Evolutionary conservation across 2,797 vertebrate species (phyloP), one percentile per base, ranked within the genome.

Genomic region (Kryptopterus vitreolus): DNA sequence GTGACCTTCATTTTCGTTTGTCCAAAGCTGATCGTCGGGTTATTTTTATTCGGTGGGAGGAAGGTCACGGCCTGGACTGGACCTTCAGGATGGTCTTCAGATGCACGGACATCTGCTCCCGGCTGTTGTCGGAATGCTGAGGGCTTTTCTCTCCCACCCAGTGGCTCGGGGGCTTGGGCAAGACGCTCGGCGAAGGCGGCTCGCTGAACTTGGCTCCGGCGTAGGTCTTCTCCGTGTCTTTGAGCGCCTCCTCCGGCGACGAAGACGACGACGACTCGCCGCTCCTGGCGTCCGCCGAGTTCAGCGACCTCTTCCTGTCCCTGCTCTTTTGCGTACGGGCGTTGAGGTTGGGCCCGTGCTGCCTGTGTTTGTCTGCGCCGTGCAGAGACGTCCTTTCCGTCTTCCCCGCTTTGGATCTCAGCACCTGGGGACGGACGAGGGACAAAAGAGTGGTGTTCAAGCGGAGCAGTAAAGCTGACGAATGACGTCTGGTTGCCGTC

Each of bases 181-280:
- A 92, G 87, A 97, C 95, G 61, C 96, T 97, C 18, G 97, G 97
- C 31, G 96, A 98, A 0, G 96, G 97, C 0, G 97, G 97, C 87
- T 98, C 96, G 12, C 95, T 98, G 77, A 98, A 98, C 86, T 96
- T 98, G 8, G 96, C 94, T 31, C 97, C 97, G 18, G 97, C 96
- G 0, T 97, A 98, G 13, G 94, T 95, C 66, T 94, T 94, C 92
- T 96, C 95, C 0, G 88, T 85, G 0, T 93, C 94, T 93, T 95
- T 94, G 71, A 95, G 93, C 90, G 70, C 65, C 62, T 94, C 52
- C 90, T 96, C n/a, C n/a, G n/a, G n/a, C n/a, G n/a, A n/a, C n/a
- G n/a, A n/a, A n/a, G n/a, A n/a, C n/a, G n/a, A n/a, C n/a, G n/a
- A n/a, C n/a, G n/a, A n/a, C n/a, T n/a, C 95, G 0, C 81, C 87